Conservation (phyloP, 2,888 invertebrate genomes). For the Steinernema scapterisci region DNA sequence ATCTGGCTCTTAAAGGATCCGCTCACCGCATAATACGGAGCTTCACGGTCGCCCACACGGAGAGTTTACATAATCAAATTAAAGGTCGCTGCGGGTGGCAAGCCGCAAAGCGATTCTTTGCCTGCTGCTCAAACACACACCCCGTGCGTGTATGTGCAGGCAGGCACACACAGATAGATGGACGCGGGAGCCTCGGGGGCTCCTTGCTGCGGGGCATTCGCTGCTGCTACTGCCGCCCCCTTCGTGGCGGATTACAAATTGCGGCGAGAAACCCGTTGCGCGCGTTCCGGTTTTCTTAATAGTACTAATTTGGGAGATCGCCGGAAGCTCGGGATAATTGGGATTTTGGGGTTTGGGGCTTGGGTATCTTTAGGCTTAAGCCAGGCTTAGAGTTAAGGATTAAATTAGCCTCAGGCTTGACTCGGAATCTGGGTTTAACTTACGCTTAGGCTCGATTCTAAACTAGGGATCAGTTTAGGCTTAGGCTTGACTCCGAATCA, state of each 20-base stretch:
- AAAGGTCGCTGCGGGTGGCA: conserved; percentile 23
- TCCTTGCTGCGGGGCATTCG: conserved; percentile 8
- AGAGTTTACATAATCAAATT: conserved; percentile 32
- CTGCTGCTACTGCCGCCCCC: background rate
- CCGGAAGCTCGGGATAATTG: background rate
- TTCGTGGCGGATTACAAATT: conserved; percentile 21
- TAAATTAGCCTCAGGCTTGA: too few relatives aligned
- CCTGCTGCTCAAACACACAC: background rate
- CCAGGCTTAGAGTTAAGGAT: too few relatives aligned
- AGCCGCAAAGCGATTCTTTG: background rate
- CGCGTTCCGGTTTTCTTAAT: conserved; percentile 1
- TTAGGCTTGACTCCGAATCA: too few relatives aligned
- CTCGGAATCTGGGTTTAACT: too few relatives aligned
- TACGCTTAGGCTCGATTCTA: too few relatives aligned
- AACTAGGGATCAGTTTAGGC: too few relatives aligned
- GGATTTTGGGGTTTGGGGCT: too few relatives aligned
- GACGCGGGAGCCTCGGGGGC: background rate
- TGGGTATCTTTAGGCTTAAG: too few relatives aligned
- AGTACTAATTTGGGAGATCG: background rate
- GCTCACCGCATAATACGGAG: background rate
- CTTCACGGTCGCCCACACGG: background rate
- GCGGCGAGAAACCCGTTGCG: conserved; percentile 22
- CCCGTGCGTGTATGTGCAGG: too few relatives aligned
- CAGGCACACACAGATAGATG: too few relatives aligned
- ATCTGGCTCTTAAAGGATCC: too few relatives aligned